A percentile compares a stretch with the other conserved stretches of the same genome.
Evolutionary conservation across 2,113 vertebrate genomes (phyloP).

Genomic region (Engraulis encrasicolus): DNA sequence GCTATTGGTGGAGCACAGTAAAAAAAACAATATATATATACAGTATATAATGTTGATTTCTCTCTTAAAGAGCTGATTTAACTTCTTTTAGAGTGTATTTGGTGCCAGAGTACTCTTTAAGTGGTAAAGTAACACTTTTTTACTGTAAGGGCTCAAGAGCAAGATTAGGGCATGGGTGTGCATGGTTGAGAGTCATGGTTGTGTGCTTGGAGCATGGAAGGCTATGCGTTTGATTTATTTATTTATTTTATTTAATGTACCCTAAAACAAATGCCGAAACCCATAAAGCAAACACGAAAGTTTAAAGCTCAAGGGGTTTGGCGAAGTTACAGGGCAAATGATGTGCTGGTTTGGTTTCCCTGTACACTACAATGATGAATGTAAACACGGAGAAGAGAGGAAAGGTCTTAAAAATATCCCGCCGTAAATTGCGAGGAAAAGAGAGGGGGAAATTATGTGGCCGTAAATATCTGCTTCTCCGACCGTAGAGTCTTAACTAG

Average conservation of each 20-base stretch:
- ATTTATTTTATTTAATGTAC: neutral
- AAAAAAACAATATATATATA: too few species aligned
- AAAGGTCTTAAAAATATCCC: constrained; percentile 22
- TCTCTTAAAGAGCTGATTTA: too few species aligned
- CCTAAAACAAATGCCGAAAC: constrained; percentile 1
- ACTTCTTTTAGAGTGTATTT: too few species aligned
- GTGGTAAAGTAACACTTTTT: too few species aligned
- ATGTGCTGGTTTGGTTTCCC: neutral
- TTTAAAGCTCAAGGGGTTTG: neutral
- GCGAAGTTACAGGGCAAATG: neutral
- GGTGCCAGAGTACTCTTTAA: too few species aligned
- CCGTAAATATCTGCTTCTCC: neutral
- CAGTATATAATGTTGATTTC: too few species aligned
- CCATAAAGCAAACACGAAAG: neutral
- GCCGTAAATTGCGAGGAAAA: neutral
- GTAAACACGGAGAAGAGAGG: neutral
- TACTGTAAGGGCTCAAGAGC: too few species aligned
- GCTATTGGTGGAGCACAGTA: too few species aligned
- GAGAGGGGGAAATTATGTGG: neutral
- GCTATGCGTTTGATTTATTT: too few species aligned
- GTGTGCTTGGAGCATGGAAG: too few species aligned
- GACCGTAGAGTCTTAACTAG: neutral
- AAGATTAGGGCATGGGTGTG: too few species aligned
- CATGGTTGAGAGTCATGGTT: too few species aligned
- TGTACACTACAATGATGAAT: neutral